phyloP scores from a whole-genome alignment of 2,888 invertebrate species.

The Tipula helvola region DNA sequence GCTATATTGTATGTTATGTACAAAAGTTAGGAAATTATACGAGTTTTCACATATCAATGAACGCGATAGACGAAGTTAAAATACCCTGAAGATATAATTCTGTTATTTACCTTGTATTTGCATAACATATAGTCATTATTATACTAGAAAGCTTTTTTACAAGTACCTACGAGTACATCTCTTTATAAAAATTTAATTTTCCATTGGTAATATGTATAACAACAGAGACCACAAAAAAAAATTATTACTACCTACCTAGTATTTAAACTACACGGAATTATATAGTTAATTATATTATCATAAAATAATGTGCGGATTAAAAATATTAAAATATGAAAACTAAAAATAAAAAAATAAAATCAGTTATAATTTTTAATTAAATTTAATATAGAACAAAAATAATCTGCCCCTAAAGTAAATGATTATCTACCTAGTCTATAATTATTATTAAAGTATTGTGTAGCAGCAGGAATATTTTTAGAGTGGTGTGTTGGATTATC shows the following conservation, averaged over 20 bases:
- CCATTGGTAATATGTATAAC: background rate
- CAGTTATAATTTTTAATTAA: background rate
- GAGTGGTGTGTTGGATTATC: background rate
- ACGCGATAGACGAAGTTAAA: background rate
- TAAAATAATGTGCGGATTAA: background rate
- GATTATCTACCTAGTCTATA: no score
- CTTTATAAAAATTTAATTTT: background rate
- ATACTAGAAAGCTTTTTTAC: background rate
- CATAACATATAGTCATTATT: background rate
- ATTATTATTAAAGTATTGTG: no score
- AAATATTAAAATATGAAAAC: background rate
- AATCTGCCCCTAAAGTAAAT: background rate
- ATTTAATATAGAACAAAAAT: background rate
- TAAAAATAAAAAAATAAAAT: background rate
- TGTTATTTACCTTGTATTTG: background rate
- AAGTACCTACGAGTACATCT: background rate
- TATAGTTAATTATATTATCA: background rate
- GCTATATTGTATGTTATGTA: no score
- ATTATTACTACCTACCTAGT: background rate
- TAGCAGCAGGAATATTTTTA: background rate
- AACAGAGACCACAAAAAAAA: background rate
- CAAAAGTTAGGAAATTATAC: background rate
- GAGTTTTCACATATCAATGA: background rate
- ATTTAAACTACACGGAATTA: background rate
- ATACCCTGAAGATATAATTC: background rate